Conservation (phyloP, 2,113 vertebrate genomes). For the Urocolius indicus region DNA sequence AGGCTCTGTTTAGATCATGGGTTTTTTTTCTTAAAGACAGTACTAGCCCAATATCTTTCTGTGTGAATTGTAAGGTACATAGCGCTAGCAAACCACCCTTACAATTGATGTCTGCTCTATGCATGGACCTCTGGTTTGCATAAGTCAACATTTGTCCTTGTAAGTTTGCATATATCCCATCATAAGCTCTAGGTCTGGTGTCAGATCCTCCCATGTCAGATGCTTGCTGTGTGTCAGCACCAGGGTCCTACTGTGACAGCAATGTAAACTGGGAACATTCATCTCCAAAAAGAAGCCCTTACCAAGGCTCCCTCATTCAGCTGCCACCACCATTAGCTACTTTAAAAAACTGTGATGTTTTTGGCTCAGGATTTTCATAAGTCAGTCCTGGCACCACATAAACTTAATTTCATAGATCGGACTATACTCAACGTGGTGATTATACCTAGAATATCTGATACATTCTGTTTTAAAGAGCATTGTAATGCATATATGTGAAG, state of each 20-base stretch:
- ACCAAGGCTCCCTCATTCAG: not conserved
- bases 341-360: not conserved
- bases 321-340: not conserved
- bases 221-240: not conserved
- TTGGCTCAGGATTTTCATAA: not conserved
- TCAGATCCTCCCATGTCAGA: not conserved
- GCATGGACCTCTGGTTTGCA: not conserved
- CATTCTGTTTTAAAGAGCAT: not conserved
- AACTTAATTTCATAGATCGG: not conserved
- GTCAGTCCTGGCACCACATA: not conserved
- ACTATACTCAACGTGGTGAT: not conserved
- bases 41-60: not conserved
- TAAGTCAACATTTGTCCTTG: fast-evolving
- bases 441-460: not conserved
- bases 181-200: not conserved
- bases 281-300: not conserved
- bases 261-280: not conserved
- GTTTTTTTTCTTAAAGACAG: not conserved
- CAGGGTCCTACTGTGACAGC: not conserved
- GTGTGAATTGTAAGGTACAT: not conserved
- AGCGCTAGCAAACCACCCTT: not conserved
- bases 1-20: not conserved
- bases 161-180: no score
- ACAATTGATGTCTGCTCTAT: not conserved
- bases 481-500: not conserved